These are phyloP conservation scores for Macrosteles quadrilineatus DNA, from an alignment of 1,140 invertebrate species.

Conservation along the genomic window DNA sequence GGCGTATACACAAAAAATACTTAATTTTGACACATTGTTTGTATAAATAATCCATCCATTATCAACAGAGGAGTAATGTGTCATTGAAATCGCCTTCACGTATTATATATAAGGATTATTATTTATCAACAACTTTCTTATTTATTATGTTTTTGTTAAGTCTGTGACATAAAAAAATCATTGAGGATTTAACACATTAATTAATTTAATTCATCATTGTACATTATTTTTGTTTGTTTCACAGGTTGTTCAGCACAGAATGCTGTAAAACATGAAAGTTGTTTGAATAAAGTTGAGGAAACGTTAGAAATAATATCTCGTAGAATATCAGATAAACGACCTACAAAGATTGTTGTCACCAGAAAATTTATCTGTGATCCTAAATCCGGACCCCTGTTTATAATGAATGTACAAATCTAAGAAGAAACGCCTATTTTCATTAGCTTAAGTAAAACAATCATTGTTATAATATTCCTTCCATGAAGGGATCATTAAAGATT, in stretches of 20 bases:
- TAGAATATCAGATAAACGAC: background rate
- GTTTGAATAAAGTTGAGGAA: background rate
- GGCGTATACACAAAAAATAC: too few species aligned
- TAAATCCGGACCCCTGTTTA: background rate
- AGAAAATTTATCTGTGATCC: background rate
- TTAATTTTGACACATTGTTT: too few species aligned
- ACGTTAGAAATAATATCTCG: background rate
- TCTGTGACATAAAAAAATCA: too few species aligned
- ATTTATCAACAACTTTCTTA: too few species aligned
- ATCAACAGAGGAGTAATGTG: too few species aligned
- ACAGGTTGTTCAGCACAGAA: background rate
- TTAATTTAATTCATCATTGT: too few species aligned
- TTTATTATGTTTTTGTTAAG: too few species aligned
- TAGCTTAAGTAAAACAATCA: background rate
- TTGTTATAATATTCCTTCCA: background rate
- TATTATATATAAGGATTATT: too few species aligned
- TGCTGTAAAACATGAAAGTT: background rate
- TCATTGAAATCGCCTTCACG: too few species aligned
- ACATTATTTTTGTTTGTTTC: too few species aligned
- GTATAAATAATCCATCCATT: too few species aligned
- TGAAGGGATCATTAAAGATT: background rate
- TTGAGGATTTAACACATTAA: too few species aligned
- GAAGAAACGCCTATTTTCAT: background rate
- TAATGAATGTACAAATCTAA: background rate
- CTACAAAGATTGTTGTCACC: background rate